Conservation (phyloP, 1,140 invertebrate species). For the Zaprionus inermis region DNA sequence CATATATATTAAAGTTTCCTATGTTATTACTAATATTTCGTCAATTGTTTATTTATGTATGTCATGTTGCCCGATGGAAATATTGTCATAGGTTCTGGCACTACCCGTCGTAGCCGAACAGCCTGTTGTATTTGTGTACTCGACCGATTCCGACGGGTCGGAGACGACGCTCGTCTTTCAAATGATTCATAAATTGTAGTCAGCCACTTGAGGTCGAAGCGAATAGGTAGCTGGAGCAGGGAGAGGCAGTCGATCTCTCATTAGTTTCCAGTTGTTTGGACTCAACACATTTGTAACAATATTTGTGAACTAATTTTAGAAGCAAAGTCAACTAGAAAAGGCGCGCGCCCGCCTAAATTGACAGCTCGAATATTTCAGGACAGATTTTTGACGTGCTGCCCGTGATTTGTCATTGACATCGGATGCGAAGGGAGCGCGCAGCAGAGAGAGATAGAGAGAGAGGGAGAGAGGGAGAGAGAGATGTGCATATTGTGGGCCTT, state of each 20-base stretch:
- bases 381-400: slow-evolving; percentile 83
- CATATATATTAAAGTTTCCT: neutral
- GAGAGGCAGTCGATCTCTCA: slow-evolving; percentile 12
- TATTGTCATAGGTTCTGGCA: slow-evolving; percentile 22
- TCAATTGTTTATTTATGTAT: slow-evolving; percentile 1
- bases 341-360: slow-evolving; percentile 52
- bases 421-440: neutral
- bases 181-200: slow-evolving; percentile 60
- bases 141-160: slow-evolving; percentile 40
- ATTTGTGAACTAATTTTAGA: slow-evolving; percentile 84
- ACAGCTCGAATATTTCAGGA: slow-evolving; percentile 81
- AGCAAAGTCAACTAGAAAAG: slow-evolving; percentile 25
- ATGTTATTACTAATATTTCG: neutral
- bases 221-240: slow-evolving; percentile 1
- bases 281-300: slow-evolving; percentile 84
- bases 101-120: neutral
- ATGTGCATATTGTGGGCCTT: slow-evolving; percentile 24
- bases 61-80: slow-evolving; percentile 1
- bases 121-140: slow-evolving; percentile 48
- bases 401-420: slow-evolving; percentile 84
- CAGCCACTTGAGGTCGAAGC: slow-evolving; percentile 60
- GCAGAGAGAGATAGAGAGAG: neutral
- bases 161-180: slow-evolving; percentile 59
- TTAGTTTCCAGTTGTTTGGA: slow-evolving; percentile 76
- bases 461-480: neutral